A percentile compares a stretch with the other conserved stretches of the same genome.
Conservation (phyloP, 2,113 vertebrate genomes). For the Rhynchopsitta pachyrhyncha region DNA sequence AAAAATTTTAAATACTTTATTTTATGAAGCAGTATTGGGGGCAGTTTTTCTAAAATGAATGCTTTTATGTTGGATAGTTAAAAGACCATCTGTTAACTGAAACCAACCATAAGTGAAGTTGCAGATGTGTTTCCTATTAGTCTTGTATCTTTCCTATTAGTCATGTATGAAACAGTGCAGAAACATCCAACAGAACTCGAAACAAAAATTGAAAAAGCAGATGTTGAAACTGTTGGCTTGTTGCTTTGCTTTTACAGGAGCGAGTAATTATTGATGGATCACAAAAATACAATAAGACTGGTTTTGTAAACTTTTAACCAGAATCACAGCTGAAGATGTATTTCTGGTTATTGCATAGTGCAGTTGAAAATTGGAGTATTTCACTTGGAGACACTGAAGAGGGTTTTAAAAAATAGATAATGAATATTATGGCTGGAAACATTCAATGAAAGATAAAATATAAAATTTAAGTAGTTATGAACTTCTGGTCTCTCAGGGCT, state of each 20-base stretch:
- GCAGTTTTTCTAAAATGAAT: conserved; percentile 74
- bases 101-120: conserved; percentile 75
- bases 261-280: conserved; percentile 66
- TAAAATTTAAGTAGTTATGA: conserved; percentile 64
- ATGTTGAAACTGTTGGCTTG: conserved; percentile 64
- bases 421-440: conserved; percentile 61
- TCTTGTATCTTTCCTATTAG: conserved; percentile 80
- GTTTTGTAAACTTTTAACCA: conserved; percentile 37
- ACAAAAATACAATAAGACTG: conserved; percentile 31
- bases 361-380: conserved; percentile 48
- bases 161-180: conserved; percentile 77
- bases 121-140: conserved; percentile 79
- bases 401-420: conserved; percentile 30
- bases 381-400: conserved; percentile 59
- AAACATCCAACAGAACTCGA: conserved; percentile 70
- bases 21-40: conserved; percentile 80
- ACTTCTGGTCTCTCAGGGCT: conserved; percentile 58
- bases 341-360: conserved; percentile 40
- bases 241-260: conserved; percentile 57
- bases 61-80: conserved; percentile 81
- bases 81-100: conserved; percentile 81
- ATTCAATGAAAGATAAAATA: conserved; percentile 56
- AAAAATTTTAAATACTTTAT: conserved; percentile 69
- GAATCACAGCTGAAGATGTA: not conserved
- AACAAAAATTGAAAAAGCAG: conserved; percentile 75